A percentile compares a stretch with the other conserved stretches of the same genome.
These are phyloP conservation scores for Andrena bucephala DNA, from an alignment of 2,888 invertebrate genomes.

Conservation along the genomic window DNA sequence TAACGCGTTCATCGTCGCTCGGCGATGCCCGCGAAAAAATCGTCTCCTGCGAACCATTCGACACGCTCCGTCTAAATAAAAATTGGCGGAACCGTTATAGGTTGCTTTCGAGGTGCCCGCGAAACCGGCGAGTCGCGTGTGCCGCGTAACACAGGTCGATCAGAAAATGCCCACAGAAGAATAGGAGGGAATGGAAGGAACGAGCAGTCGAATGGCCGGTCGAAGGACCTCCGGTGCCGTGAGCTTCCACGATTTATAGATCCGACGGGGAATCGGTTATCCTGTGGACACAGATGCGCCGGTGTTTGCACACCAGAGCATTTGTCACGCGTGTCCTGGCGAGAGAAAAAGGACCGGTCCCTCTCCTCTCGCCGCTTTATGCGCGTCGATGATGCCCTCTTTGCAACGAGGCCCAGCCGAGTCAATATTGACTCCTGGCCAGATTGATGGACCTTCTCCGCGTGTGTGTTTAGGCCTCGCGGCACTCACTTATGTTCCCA, in stretches of 20 bases:
- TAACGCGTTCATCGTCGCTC: slow-evolving; percentile 35
- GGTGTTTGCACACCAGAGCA: slow-evolving; percentile 82
- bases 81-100: no score
- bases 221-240: slow-evolving; percentile 18
- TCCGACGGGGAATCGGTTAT: slow-evolving; percentile 70
- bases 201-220: slow-evolving; percentile 10
- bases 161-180: slow-evolving; percentile 2
- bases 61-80: no score
- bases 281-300: slow-evolving; percentile 84
- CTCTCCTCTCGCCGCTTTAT: slow-evolving; percentile 69
- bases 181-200: neutral
- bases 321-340: slow-evolving; percentile 85
- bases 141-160: neutral
- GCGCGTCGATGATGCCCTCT: slow-evolving; percentile 83
- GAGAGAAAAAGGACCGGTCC: slow-evolving; percentile 80
- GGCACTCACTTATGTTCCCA: slow-evolving; percentile 75
- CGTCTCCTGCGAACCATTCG: neutral
- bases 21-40: neutral
- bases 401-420: slow-evolving; percentile 83
- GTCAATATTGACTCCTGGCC: slow-evolving; percentile 84
- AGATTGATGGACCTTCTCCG: slow-evolving; percentile 83
- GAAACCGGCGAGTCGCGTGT: no score
- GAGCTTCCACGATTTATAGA: slow-evolving; percentile 27
- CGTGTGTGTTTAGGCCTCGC: slow-evolving; percentile 78
- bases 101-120: no score